Base-by-base conservation (phyloP, 2,888 invertebrate genomes). In the Steinernema scapterisci region DNA sequence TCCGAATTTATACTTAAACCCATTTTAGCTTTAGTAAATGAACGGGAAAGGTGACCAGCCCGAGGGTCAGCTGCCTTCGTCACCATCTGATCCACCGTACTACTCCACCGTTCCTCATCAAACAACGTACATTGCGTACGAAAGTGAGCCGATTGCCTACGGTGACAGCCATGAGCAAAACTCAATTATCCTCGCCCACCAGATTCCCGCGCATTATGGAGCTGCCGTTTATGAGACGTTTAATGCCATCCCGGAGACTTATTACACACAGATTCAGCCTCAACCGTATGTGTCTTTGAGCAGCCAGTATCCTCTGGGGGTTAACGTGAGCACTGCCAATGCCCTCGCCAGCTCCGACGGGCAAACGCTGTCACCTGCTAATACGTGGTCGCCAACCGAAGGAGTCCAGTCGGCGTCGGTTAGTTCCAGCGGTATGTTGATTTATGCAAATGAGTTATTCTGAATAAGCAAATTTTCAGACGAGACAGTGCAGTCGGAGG, bases 341-440 rank as follows among this genome's bases (percentile, higher is more conserved):
- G 63, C 63, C 31, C 63, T 63, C 16, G 63, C 31, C 7, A 13
- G 27, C 13, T 13, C 63, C 16, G 63, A 63, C 19, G 63, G 31
- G 9, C 63, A 63, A 16, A 63, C 63, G 31, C 27, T 63, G 27
- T 63, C 63, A 2, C 63, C 63, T 7, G 63, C 63, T 13, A 63
- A 63, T 31, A 63, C 63, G 7, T 63, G 63, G 63, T 63, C 63
- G 23, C 63, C 63, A 1, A 63, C 63, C 38, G 63, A 63, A 63
- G 31, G 63, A 16, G 31, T 63, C 31, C 63, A 63, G 63, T 63
- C 63, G 9, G 63, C 63, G 5, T 63, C 63, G 1, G 63, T 25
- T 5, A 63, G 63, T 31, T 63, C 63, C 16, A 63, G 63, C 16
- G 63, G 63, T 63, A 63, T 31, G 63, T 31, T n/a, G n/a, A 63